Evolutionary conservation across 92 coral and sea anemone genomes (phyloP), one percentile per base, ranked within the genome.

Genomic region (Chrysogorgia sp.): DNA sequence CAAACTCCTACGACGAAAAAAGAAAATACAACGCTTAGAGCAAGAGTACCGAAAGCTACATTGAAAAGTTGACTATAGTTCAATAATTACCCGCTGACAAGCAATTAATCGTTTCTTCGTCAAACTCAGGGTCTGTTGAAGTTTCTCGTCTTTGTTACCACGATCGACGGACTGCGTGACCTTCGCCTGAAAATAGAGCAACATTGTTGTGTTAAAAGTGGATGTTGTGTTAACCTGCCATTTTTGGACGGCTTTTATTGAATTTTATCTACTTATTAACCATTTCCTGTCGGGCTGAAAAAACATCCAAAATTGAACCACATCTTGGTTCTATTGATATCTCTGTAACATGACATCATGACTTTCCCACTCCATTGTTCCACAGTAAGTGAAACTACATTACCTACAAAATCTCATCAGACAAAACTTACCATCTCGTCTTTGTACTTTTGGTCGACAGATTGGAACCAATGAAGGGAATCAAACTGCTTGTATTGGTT

Each of bases 401-500:
- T n/a, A n/a, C n/a, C n/a, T n/a, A n/a, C n/a, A n/a, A n/a, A n/a
- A n/a, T n/a, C n/a, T n/a, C n/a, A 22, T 62, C 12, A 40, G 15
- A 3, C 9, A 61, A 7, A 12, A 2, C 63, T 81, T 63, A 89
- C 98, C 97, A 91, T 94, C 29, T 94, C 98, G 24, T 77, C 85
- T 67, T 70, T 84, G 61, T 94, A 94, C 70, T 94, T 94, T 75
- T 94, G 97, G 17, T 85, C 83, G 1, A 94, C 98, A 0, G 97
- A 91, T 78, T 94, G 98, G 83, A 94, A 94, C 98, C 98, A 94
- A 84, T 94, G 98, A 67, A 94, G 98, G 7, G 98, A 94, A 83
- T 94, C 98, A 81, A 94, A 94, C 72, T 91, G 97, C 71, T 94
- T 90, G 76, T 94, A 94, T 71, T 91, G 98, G 68, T 94, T 96